Evolutionary conservation across 2,797 vertebrate genomes (phyloP).

Genomic region (Etheostoma perlongum): DNA sequence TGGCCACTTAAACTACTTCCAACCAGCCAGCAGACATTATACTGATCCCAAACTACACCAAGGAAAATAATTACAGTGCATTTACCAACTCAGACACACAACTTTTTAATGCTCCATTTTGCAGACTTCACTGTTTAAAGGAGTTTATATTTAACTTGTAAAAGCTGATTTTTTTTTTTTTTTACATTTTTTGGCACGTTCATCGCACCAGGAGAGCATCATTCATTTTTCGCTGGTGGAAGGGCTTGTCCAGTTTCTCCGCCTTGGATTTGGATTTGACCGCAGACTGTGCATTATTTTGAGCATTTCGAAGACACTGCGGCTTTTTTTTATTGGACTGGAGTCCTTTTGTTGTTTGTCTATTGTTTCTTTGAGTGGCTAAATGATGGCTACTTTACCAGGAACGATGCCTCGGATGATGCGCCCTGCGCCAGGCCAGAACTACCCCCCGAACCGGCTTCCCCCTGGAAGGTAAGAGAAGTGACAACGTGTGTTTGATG

Average conservation of each 20-base stretch:
- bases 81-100: slow-evolving; percentile 48
- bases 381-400: slow-evolving; percentile 90
- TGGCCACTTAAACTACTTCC: slow-evolving; percentile 89
- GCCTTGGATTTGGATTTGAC: slow-evolving; percentile 81
- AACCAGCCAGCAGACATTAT: slow-evolving; percentile 83
- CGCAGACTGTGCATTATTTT: slow-evolving; percentile 43
- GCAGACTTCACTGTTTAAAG: slow-evolving; percentile 38
- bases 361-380: slow-evolving; percentile 69
- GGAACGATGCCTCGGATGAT: slow-evolving; percentile 93
- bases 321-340: slow-evolving; percentile 70
- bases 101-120: slow-evolving; percentile 46
- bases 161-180: slow-evolving; percentile 14
- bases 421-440: slow-evolving; percentile 94
- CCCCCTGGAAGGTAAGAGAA: slow-evolving; percentile 91
- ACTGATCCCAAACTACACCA: slow-evolving; percentile 82
- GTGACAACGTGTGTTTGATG: slow-evolving; percentile 28
- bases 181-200: slow-evolving; percentile 48
- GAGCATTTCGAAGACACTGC: slow-evolving; percentile 60
- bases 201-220: slow-evolving; percentile 65
- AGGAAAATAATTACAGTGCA: slow-evolving; percentile 70
- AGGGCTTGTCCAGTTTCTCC: slow-evolving; percentile 72
- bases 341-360: slow-evolving; percentile 51
- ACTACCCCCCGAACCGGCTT: slow-evolving; percentile 95
- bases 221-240: slow-evolving; percentile 65
- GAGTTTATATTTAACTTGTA: slow-evolving; percentile 41